Conservation (phyloP, 2,888 invertebrate species). For the Tiphia femorata region DNA sequence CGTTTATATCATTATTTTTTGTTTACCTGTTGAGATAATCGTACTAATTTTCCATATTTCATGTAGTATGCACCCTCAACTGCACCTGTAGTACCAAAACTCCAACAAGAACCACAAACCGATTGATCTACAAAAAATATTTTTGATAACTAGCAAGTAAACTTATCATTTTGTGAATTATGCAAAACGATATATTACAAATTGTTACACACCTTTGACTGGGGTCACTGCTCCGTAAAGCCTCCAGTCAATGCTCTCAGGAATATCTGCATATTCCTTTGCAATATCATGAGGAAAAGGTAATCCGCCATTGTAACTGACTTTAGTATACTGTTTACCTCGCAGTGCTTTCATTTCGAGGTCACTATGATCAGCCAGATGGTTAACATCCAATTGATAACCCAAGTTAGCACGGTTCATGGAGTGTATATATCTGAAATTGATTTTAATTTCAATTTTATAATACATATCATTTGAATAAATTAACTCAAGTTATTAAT, state of each 20-base stretch:
- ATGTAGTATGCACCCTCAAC: conserved; percentile 93
- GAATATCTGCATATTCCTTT: conserved; percentile 73
- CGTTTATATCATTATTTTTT: conserved; percentile 1
- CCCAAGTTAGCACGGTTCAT: conserved; percentile 82
- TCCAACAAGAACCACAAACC: conserved; percentile 98
- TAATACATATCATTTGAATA: not conserved
- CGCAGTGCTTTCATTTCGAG: conserved; percentile 82
- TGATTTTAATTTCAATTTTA: not conserved
- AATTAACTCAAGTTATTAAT: too few relatives aligned
- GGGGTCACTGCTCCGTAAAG: conserved; percentile 93
- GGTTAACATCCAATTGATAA: conserved; percentile 85
- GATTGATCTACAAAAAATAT: conserved; percentile 87
- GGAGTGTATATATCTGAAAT: conserved; percentile 80
- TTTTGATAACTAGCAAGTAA: not conserved
- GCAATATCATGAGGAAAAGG: conserved; percentile 81
- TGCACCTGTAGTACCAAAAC: conserved; percentile 93
- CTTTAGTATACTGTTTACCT: conserved; percentile 75
- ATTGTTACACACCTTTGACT: conserved; percentile 84
- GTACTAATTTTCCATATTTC: conserved; percentile 82
- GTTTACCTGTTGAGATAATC: conserved; percentile 86
- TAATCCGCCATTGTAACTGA: conserved; percentile 80
- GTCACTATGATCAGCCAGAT: conserved; percentile 86
- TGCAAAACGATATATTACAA: not conserved
- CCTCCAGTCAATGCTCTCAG: conserved; percentile 90
- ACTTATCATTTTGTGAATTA: not conserved